Base-by-base conservation (phyloP, 2,113 vertebrate species). In the Sebastes fasciatus region DNA sequence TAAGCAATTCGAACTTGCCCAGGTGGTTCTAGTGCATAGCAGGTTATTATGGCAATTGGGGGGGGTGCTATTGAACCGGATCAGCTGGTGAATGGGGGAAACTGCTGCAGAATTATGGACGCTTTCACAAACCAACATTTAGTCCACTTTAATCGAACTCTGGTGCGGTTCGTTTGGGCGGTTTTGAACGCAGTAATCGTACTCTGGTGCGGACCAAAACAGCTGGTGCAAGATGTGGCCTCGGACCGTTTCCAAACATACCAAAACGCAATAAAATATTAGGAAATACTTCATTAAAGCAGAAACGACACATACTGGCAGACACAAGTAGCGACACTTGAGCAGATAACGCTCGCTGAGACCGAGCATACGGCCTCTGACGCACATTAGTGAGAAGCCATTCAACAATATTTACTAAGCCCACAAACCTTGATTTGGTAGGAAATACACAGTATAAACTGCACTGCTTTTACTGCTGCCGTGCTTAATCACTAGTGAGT, bases 381-480 rank as follows among this genome's bases (percentile, higher is more conserved):
- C 78, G 85, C 90, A 92, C 57, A 51, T 87, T 49, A 78, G 57
- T 49, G 13, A 67, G 34, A 79, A 74, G 55, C 49, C 66, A 55
- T 66, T 84, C 19, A 68, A 79, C 71, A 78, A 66, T 91, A 85
- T 93, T 92, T 91, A 88, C 83, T 14, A 45, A 85, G 80, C 71
- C 84, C 73, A 86, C 76, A 84, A 67, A 68, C 65, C 73, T 68
- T 42, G 70, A 89, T 79, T 79, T 64, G 34, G 34, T 48, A 68
- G 70, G 75, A 91, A 84, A 81, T 77, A 60, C 40, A 5, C 49
- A 34, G 34, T 26, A 48, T 80, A 83, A 86, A 55, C 26, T 51
- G 60, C 16, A 72, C 5, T 1, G 10, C 42, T 84, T 26, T 79
- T 19, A 78, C 49, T 74, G 57, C 74, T 77, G 48, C 57, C 17